Evolutionary conservation across 64 coral and sea anemone genomes (phyloP).

Genomic region (Actinia tenebrosa): DNA sequence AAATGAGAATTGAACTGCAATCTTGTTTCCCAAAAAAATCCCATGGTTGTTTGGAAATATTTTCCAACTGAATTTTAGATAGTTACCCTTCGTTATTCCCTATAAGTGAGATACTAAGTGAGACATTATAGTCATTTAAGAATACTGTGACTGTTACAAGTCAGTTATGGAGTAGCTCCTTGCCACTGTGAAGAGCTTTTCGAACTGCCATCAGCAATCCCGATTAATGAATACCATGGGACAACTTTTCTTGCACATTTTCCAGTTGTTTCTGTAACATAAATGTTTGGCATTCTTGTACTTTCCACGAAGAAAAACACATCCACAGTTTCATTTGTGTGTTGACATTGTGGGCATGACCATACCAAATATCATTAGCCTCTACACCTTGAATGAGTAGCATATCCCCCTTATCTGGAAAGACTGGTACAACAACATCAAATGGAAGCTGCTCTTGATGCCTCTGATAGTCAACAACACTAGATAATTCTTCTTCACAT

Average conservation of each 20-base stretch:
- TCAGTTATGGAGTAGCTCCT: neutral
- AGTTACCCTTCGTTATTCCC: no score
- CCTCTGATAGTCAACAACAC: slow-evolving; percentile 53
- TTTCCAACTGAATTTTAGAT: no score
- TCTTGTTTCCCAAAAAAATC: no score
- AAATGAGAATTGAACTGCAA: no score
- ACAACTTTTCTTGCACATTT: slow-evolving; percentile 49
- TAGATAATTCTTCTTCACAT: slow-evolving; percentile 18
- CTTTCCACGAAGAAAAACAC: slow-evolving; percentile 56
- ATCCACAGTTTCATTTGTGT: slow-evolving; percentile 43
- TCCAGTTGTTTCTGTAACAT: slow-evolving; percentile 43
- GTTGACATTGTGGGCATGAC: slow-evolving; percentile 27
- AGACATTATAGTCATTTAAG: neutral
- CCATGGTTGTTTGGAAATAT: no score
- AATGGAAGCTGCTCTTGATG: slow-evolving; percentile 22
- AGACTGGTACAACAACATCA: slow-evolving; percentile 48
- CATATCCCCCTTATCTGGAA: slow-evolving; percentile 54
- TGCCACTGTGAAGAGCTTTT: slow-evolving; percentile 15
- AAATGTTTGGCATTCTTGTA: slow-evolving; percentile 21
- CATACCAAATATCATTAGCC: slow-evolving; percentile 49
- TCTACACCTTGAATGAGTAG: slow-evolving; percentile 55
- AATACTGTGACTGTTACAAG: neutral
- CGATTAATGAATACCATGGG: slow-evolving; percentile 35
- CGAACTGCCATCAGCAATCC: neutral
- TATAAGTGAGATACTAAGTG: no score